Base-by-base conservation (phyloP, 2,888 invertebrate species). In the Nephrotoma guestfalica region DNA sequence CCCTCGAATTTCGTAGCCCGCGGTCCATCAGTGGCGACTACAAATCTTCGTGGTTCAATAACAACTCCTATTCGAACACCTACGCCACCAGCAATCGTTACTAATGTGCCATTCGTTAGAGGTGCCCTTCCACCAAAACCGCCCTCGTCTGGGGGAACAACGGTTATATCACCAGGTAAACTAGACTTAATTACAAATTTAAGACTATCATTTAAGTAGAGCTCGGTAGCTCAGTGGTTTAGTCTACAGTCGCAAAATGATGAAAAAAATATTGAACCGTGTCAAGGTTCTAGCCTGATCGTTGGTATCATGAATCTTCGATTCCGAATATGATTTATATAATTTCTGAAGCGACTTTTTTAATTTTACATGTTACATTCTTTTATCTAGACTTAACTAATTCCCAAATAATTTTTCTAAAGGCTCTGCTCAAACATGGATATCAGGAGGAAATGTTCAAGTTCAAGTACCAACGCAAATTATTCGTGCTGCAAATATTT, bases 1-100 rank as follows among this genome's bases (percentile, higher is more conserved):
- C 91, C 91, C 86, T 89, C 90, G 2, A 90, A 91, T 88, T 88
- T 91, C 0, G 89, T 92, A 6, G 90, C 91, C 87, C 89, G 90
- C 13, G 91, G 90, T 6, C 87, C 87, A 7, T 90, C 91, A 0
- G 90, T 90, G 15, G 90, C 91, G 0, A 92, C 90, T 86, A 90
- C 90, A 4, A 90, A 89, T 1, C 91, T 91, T 87, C 90, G 91
- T 7, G 87, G 45, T 6, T 15, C 86, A 6, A 87, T 91, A 11
- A 89, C 90, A 0, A 89, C 91, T 0, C 91, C 92, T 0, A 88
- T 92, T 30, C 89, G 92, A 13, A 89, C 91, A 3, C 90, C 90
- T 42, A 89, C 91, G 15, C 88, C 89, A 6, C 89, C 89, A 0
- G 88, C 87, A 3, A 86, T 87, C 13, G 88, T 88, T 0, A 86